phyloP scores from a whole-genome alignment of 1,140 invertebrate species.

The Euura lappo region DNA sequence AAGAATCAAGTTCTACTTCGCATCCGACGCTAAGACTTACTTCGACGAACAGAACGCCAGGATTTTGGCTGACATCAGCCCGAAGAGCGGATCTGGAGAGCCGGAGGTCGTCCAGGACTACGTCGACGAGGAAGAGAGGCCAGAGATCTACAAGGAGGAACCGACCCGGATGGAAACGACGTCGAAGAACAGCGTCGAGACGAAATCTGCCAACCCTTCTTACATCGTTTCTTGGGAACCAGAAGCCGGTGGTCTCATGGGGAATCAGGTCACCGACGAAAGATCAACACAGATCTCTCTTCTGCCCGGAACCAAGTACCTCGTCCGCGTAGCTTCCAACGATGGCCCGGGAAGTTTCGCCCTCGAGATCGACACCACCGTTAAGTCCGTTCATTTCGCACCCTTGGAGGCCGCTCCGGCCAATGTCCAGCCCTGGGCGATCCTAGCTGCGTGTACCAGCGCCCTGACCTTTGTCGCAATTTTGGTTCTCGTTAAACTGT shows the following conservation, averaged over 20 bases:
- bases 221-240: conserved; percentile 57
- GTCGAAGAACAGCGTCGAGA: not conserved
- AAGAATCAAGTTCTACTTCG: not conserved
- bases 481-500: conserved; percentile 25
- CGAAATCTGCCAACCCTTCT: not conserved
- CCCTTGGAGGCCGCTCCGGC: not conserved
- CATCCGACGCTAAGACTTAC: not conserved
- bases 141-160: not conserved
- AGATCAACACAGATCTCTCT: conserved; percentile 53
- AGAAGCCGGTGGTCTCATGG: conserved; percentile 53
- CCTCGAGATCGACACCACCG: conserved; percentile 53
- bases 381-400: conserved; percentile 34
- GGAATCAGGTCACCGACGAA: conserved; percentile 54
- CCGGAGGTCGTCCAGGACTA: too few species aligned
- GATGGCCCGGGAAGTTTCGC: conserved; percentile 56
- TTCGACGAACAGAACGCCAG: conserved; percentile 6
- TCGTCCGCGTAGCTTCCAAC: conserved; percentile 52
- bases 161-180: not conserved
- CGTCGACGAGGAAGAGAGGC: not conserved
- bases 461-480: conserved; percentile 31
- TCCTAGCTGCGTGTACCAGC: conserved; percentile 33
- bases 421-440: conserved; percentile 26
- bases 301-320: conserved; percentile 50
- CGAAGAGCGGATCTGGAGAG: not conserved
- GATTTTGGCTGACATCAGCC: not conserved